Base-by-base conservation (phyloP, 2,888 invertebrate species). In the Isoperla grammatica region DNA sequence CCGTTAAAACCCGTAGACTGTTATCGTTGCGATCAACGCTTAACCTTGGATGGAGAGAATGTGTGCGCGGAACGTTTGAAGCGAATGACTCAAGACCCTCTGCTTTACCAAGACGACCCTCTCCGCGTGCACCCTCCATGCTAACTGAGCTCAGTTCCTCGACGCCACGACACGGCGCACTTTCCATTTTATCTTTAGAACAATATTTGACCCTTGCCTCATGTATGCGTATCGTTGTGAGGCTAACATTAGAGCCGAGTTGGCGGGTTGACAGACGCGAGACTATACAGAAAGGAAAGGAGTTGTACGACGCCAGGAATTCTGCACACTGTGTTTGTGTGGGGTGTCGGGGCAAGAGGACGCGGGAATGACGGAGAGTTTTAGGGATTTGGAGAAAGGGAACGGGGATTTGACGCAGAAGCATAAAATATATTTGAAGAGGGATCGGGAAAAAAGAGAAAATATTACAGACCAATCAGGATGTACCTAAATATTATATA, bases 171-270 rank as follows among this genome's bases (percentile, higher is more conserved):
- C 19, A 17, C 45, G 5, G 3, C 15, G 17, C 53, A 37, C 53
- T 53, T 29, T 29, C 29, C 8, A 8, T 29, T 45, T 53, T 53
- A 53, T 53, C 53, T 53, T 53, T 53, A 53, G 53, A 53, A 53
- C 53, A 53, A 53, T 53, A 53, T 53, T 53, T 53, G 53, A 53
- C 53, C 53, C 53, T 20, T 37, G 39, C 39, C 49, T 11, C 53
- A 53, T 37, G 50, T 45, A 45, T 15, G 19, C 17, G 53, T 53
- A 22, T 20, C 19, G 15, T 39, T 17, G 5, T 15, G 15, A 37
- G 17, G 37, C 53, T 37, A 53, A 39, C 53, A 53, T 37, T 39
- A 53, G 53, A 37, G 12, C 4, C 20, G 39, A 15, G 35, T 50
- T 50, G 49, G 49, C 49, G 23, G 2, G 4, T 11, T 50, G 49